Percentiles rank a stretch among this genome's conserved stretches.
phyloP scores from a whole-genome alignment of 2,113 vertebrate species.

The Antigone vipio region DNA sequence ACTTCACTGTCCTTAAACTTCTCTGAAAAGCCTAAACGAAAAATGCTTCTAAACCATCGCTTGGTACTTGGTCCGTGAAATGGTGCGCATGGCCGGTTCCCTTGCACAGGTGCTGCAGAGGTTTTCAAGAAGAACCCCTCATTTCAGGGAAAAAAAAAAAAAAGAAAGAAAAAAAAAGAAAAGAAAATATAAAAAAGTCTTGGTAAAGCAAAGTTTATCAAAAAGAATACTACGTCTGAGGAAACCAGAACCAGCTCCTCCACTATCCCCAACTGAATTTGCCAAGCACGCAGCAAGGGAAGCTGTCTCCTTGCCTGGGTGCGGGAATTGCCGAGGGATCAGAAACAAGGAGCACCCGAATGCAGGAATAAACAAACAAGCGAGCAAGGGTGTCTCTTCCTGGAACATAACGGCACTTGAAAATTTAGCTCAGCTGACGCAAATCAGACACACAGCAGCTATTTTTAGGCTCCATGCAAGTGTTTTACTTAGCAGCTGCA shows the following conservation, averaged over 20 bases:
- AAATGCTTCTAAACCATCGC: accelerated
- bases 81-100: neutral
- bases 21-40: neutral
- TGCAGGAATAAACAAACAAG: neutral
- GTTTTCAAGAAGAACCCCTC: neutral
- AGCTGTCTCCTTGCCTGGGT: neutral
- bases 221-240: accelerated
- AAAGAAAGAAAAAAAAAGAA: too few species aligned
- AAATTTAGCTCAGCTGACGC: neutral
- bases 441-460: neutral
- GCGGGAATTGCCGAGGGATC: neutral
- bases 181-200: accelerated
- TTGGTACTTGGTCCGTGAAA: neutral
- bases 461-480: constrained; percentile 1
- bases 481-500: neutral
- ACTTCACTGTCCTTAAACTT: neutral
- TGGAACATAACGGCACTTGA: neutral
- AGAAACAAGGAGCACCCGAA: neutral
- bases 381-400: neutral
- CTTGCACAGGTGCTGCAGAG: neutral
- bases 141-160: too few species aligned
- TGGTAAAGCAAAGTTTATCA: neutral
- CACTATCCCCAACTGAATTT: accelerated
- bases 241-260: neutral
- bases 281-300: neutral